Evolutionary conservation across 2,888 invertebrate genomes (phyloP).

Genomic region (Venusia cambrica): DNA sequence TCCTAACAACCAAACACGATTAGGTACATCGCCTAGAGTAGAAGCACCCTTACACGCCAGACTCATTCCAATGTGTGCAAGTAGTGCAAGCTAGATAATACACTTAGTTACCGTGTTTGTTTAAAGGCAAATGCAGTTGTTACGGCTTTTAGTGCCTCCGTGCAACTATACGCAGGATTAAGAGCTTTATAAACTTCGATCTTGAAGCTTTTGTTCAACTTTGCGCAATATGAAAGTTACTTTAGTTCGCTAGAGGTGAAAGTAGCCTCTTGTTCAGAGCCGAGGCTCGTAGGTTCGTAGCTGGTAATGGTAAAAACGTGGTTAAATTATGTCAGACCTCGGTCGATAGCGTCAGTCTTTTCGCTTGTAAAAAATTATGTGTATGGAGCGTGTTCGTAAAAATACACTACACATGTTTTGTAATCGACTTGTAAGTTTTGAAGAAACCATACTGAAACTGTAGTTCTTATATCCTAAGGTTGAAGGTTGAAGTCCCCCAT

Average conservation of each 20-base stretch:
- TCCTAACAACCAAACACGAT: too few relatives aligned
- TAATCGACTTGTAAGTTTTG: too few relatives aligned
- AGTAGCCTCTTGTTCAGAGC: neutral
- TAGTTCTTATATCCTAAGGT: too few relatives aligned
- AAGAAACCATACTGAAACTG: too few relatives aligned
- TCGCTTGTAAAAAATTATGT: too few relatives aligned
- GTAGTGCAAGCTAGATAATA: slow-evolving; percentile 53
- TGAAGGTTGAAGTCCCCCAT: too few relatives aligned
- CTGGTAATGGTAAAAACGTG: too few relatives aligned
- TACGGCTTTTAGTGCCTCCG: slow-evolving; percentile 52
- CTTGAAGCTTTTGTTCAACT: slow-evolving; percentile 13
- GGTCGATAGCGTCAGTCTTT: too few relatives aligned
- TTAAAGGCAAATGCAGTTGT: slow-evolving; percentile 63
- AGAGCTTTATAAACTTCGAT: slow-evolving; percentile 58
- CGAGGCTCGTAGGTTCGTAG: neutral
- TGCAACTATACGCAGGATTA: slow-evolving; percentile 52
- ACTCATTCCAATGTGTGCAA: slow-evolving; percentile 54
- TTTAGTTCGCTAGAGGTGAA: slow-evolving; percentile 2
- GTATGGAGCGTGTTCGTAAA: too few relatives aligned
- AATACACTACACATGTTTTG: too few relatives aligned
- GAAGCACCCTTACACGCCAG: slow-evolving; percentile 56
- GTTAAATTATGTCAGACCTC: too few relatives aligned
- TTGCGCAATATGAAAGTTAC: slow-evolving; percentile 8
- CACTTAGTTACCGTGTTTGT: slow-evolving; percentile 59
- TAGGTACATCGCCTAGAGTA: slow-evolving; percentile 6